Percentiles rank a stretch among this genome's conserved stretches.
These are phyloP conservation scores for Zaprionus tsacasi DNA, from an alignment of 1,140 invertebrate species.

Conservation along the genomic window DNA sequence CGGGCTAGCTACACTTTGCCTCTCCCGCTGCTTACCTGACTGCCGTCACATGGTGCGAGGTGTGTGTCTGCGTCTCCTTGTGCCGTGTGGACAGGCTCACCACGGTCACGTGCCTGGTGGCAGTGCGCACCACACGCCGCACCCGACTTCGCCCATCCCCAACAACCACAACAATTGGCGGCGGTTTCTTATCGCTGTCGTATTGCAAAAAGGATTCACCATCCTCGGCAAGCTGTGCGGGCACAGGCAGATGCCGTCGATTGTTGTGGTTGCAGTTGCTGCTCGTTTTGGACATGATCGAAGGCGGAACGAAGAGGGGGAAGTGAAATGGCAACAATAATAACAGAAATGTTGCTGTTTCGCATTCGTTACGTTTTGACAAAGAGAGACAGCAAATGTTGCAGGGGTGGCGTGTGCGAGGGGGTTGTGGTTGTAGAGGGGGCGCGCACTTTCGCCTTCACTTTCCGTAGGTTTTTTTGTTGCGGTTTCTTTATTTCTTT, in stretches of 20 bases:
- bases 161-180: slow-evolving; percentile 83
- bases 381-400: not conserved
- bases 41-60: slow-evolving; percentile 84
- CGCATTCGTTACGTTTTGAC: slow-evolving; percentile 32
- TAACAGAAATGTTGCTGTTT: slow-evolving; percentile 11
- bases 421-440: no score
- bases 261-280: slow-evolving; percentile 56
- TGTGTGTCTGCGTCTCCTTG: slow-evolving; percentile 83
- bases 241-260: slow-evolving; percentile 63
- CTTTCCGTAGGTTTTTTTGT: slow-evolving; percentile 42
- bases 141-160: slow-evolving; percentile 82
- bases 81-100: slow-evolving; percentile 83
- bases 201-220: slow-evolving; percentile 81
- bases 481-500: slow-evolving; percentile 29
- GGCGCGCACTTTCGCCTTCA: slow-evolving; percentile 60
- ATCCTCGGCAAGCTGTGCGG: slow-evolving; percentile 44
- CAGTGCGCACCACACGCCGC: slow-evolving; percentile 79
- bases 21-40: slow-evolving; percentile 84
- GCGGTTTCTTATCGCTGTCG: slow-evolving; percentile 75
- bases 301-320: slow-evolving; percentile 1
- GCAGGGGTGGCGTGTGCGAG: not conserved
- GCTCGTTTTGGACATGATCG: slow-evolving; percentile 46
- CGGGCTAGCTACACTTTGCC: no score
- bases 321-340: slow-evolving; percentile 11
- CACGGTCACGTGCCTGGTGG: slow-evolving; percentile 83